Conservation (phyloP, 2,797 vertebrate genomes). For the Melopsittacus undulatus region DNA sequence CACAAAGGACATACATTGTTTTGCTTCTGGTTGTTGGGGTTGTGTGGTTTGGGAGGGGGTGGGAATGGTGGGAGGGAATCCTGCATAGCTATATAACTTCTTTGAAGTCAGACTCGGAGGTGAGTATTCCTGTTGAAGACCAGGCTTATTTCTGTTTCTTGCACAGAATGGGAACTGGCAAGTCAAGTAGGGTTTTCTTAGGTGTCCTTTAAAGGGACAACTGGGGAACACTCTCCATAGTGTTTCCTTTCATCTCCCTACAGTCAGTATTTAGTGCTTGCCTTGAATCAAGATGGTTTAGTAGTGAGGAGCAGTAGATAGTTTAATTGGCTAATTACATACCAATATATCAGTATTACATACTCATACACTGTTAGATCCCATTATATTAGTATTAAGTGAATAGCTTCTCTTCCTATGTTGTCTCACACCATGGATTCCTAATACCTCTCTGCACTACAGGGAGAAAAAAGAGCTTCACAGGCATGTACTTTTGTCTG, state of each 20-base stretch:
- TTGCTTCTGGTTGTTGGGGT: background rate
- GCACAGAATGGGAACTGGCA: background rate
- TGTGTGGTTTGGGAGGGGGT: background rate
- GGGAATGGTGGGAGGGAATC: background rate
- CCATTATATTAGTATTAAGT: background rate
- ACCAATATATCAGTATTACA: background rate
- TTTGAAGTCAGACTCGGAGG: background rate
- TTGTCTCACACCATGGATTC: background rate
- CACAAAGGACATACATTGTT: accelerated
- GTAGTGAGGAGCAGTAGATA: background rate
- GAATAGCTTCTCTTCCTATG: background rate
- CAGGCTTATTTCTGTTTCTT: background rate
- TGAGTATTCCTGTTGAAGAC: background rate
- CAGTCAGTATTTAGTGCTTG: background rate
- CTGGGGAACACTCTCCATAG: accelerated
- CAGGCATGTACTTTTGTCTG: background rate
- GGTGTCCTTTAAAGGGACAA: background rate
- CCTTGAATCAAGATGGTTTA: background rate
- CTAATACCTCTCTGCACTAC: background rate
- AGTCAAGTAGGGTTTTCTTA: background rate
- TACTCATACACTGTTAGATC: background rate
- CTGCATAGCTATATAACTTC: background rate
- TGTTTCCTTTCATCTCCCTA: background rate
- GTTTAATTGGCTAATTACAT: background rate
- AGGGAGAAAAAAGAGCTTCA: background rate